phyloP scores from a whole-genome alignment of 2,888 invertebrate species.

The Drosophila rubida region DNA sequence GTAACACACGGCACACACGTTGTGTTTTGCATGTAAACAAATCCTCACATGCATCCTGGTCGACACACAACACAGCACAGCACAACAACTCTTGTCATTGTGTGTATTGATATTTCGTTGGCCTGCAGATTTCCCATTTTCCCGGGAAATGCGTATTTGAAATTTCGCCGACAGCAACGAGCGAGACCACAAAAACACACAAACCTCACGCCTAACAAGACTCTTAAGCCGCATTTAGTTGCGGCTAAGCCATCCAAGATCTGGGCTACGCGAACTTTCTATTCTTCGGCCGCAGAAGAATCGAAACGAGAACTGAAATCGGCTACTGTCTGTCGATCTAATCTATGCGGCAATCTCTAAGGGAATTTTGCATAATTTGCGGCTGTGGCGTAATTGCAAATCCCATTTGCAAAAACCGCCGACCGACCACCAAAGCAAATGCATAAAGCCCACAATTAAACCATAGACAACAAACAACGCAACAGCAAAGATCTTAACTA shows the following conservation, averaged over 20 bases:
- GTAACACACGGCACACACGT: slow-evolving; percentile 13
- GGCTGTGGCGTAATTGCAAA: slow-evolving; percentile 64
- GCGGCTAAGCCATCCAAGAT: slow-evolving; percentile 61
- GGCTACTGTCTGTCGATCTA: slow-evolving; percentile 22
- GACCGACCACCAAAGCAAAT: slow-evolving; percentile 18
- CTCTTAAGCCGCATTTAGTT: slow-evolving; percentile 76
- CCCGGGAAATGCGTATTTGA: slow-evolving; percentile 59
- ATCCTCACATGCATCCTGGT: slow-evolving; percentile 57
- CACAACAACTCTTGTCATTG: slow-evolving; percentile 42
- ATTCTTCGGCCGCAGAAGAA: not conserved
- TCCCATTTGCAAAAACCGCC: slow-evolving; percentile 54
- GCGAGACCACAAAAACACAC: slow-evolving; percentile 28
- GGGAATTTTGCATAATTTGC: slow-evolving; percentile 77
- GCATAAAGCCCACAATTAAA: slow-evolving; percentile 43
- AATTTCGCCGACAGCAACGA: slow-evolving; percentile 66
- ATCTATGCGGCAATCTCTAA: slow-evolving; percentile 74
- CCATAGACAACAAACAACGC: slow-evolving; percentile 22
- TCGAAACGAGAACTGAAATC: not conserved
- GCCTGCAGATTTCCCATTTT: slow-evolving; percentile 13
- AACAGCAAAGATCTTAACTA: slow-evolving; percentile 21
- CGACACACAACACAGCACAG: slow-evolving; percentile 25
- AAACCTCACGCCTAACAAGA: slow-evolving; percentile 79
- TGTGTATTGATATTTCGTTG: slow-evolving; percentile 28
- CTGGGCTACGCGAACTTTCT: slow-evolving; percentile 5
- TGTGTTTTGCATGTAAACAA: slow-evolving; percentile 72